Evolutionary conservation across 2,113 vertebrate genomes (phyloP), one percentile per base, ranked within the genome.

Genomic region (Xyliphius kryptos): DNA sequence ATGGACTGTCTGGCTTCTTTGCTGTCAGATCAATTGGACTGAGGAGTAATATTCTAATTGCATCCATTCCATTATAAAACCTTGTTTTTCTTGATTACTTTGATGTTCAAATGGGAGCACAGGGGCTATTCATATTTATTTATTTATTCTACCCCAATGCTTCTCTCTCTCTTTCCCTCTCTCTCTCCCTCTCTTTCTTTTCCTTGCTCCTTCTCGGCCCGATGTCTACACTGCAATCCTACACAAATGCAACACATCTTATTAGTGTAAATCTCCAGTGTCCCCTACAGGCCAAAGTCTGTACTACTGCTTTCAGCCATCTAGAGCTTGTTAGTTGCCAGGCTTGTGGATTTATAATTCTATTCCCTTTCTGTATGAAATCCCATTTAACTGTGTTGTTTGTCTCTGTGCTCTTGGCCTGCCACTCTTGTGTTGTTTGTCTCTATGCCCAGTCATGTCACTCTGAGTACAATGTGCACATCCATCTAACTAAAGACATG

Each of bases 31-130:
- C 73, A 69, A 80, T 71, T 79, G 79, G 77, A 85, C 77, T 77
- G 80, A 79, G 78, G 74, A 79, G 80, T 78, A 82, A 84, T 84
- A 85, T 86, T 87, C 80, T 87, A 86, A 86, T 85, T 87, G 83
- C 83, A 84, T 83, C 81, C 77, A 84, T 86, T 81, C 81, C 80
- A 83, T 87, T 86, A 83, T 86, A 87, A 86, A 87, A 84, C 78
- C 80, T 83, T 88, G 83, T 87, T 86, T 85, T 88, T 79, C 82
- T 87, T 87, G 85, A 87, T 88, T 86, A 86, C 84, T 87, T 87
- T 86, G 85, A 87, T 87, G 85, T 87, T 76, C 74, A 84, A 85
- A 83, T 81, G 77, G 81, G 80, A 85, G 79, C 83, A 77, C 71
- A 80, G 81, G 84, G 84, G 81, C 82, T 80, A 84, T 85, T 84